These are phyloP conservation scores for Tromatobia lineatoria DNA, from an alignment of 2,888 invertebrate genomes.

Conservation along the genomic window DNA sequence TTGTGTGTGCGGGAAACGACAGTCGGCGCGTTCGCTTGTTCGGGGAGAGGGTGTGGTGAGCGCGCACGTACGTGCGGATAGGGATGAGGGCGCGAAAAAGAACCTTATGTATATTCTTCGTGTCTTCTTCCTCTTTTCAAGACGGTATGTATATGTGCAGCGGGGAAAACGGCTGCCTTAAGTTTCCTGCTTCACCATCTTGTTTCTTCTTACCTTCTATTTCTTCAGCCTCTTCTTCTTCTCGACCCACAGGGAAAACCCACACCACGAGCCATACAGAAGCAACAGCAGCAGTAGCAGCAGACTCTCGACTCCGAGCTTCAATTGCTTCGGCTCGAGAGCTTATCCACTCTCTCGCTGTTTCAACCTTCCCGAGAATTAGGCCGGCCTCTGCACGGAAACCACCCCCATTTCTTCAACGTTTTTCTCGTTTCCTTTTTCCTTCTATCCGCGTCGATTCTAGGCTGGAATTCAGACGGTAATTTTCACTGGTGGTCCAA, in stretches of 20 bases:
- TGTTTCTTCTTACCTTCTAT: conserved; percentile 9
- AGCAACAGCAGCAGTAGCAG: conserved; percentile 20
- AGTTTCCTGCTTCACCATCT: conserved; percentile 36
- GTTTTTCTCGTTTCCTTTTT: not conserved
- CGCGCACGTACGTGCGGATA: conserved; percentile 58
- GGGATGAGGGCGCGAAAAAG: conserved; percentile 48
- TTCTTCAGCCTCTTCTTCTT: conserved; percentile 25
- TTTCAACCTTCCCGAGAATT: conserved; percentile 58
- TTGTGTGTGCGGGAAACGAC: conserved; percentile 64
- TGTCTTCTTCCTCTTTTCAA: conserved; percentile 20
- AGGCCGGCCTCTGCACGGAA: conserved; percentile 52
- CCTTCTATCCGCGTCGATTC: conserved; percentile 24
- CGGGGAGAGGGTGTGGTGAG: conserved; percentile 21
- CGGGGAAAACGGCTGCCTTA: conserved; percentile 29
- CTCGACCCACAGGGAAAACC: conserved; percentile 55
- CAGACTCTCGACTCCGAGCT: conserved; percentile 46
- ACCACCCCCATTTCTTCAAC: conserved; percentile 23
- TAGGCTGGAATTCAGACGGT: conserved; percentile 11
- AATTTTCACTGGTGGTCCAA: conserved; percentile 21
- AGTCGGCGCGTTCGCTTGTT: conserved; percentile 53
- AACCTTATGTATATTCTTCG: conserved; percentile 46
- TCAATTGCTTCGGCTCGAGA: conserved; percentile 59
- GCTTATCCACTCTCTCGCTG: conserved; percentile 44
- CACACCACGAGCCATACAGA: conserved; percentile 5
- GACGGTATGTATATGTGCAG: conserved; percentile 15